phyloP scores from a whole-genome alignment of 2,888 invertebrate genomes.

The Melipona beecheii region DNA sequence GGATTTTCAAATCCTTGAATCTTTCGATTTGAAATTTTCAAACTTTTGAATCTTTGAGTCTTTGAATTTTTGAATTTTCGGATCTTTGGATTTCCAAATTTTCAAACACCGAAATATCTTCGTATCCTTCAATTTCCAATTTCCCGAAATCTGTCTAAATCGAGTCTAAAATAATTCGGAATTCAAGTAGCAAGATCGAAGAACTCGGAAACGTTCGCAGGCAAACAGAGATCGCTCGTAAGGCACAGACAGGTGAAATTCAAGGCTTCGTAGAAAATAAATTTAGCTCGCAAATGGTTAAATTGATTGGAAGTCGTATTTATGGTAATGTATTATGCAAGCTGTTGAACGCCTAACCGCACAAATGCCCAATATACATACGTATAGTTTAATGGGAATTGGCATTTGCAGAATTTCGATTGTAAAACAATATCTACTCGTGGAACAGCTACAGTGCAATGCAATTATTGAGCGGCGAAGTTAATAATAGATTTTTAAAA shows the following conservation, averaged over 20 bases:
- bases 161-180: no score
- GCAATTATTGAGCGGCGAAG: conserved; percentile 50
- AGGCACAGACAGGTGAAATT: background rate
- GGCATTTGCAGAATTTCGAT: background rate
- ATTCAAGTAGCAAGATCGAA: background rate
- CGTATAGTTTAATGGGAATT: background rate
- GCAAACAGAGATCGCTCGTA: no score
- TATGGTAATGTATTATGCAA: conserved; percentile 1
- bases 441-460: conserved; percentile 1
- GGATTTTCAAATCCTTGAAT: background rate
- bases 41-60: background rate
- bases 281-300: background rate
- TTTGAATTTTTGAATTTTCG: background rate
- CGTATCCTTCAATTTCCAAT: background rate
- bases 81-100: background rate
- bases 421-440: conserved; percentile 16
- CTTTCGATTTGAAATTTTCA: background rate
- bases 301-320: background rate
- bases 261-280: background rate
- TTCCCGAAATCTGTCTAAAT: no score
- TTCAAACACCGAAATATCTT: background rate
- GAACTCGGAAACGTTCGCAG: background rate
- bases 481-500: conserved; percentile 75
- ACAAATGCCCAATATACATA: background rate
- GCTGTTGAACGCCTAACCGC: background rate